Percentiles rank a stretch among this genome's conserved stretches.
These are phyloP conservation scores for Paraplagusia blochii DNA, from an alignment of 2,113 vertebrate species.

Conservation along the genomic window DNA sequence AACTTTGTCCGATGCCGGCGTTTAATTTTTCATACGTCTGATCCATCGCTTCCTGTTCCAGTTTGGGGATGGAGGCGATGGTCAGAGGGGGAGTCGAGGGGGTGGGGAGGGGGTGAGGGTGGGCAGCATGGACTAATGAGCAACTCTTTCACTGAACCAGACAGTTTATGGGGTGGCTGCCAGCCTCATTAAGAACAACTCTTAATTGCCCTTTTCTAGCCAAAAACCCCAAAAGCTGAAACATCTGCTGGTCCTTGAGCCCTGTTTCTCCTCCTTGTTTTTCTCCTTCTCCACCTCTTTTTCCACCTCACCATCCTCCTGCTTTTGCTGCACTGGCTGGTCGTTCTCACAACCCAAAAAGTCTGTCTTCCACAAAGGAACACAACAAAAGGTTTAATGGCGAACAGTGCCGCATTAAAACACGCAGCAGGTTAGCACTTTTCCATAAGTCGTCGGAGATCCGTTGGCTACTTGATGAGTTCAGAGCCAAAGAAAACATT, in stretches of 20 bases:
- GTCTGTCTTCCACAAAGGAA: background rate
- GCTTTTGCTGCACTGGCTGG: conserved; percentile 37
- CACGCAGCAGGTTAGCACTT: conserved; percentile 7
- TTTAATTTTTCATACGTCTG: conserved; percentile 53
- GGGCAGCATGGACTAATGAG: conserved; percentile 74
- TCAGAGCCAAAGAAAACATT: background rate
- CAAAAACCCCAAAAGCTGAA: conserved; percentile 76
- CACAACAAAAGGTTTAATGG: background rate
- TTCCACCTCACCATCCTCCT: conserved; percentile 24
- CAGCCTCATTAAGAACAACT: conserved; percentile 76
- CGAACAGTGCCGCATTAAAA: background rate
- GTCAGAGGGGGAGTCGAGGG: conserved; percentile 1
- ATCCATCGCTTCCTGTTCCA: conserved; percentile 62
- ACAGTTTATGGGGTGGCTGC: conserved; percentile 76
- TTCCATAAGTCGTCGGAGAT: background rate
- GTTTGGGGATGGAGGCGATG: conserved; percentile 26
- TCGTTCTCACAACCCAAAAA: conserved; percentile 16
- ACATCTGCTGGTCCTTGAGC: conserved; percentile 72
- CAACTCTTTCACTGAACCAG: conserved; percentile 73
- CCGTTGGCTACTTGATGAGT: background rate
- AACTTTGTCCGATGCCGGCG: conserved; percentile 29
- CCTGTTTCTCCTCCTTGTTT: conserved; percentile 22
- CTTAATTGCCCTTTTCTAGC: conserved; percentile 78
- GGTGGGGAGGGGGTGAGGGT: conserved; percentile 12
- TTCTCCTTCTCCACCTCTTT: conserved; percentile 35